Base-by-base conservation (phyloP, 1,140 invertebrate genomes). In the Nasonia vitripennis region DNA sequence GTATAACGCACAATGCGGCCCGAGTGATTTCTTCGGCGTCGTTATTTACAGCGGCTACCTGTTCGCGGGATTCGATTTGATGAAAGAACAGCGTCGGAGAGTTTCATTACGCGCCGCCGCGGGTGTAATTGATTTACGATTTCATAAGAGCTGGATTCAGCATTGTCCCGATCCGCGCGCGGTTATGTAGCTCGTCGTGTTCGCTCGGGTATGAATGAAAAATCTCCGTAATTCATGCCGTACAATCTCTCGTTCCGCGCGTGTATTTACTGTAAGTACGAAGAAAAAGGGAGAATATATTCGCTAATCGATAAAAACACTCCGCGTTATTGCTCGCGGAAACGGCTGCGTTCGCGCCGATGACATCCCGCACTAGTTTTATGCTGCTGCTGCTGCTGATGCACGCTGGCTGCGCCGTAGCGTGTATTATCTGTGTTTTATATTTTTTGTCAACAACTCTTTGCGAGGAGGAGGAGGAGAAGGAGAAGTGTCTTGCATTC, bases 231-330 rank as follows among this genome's bases (percentile, higher is more conserved):
- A 62, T 62, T 62, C n/a, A 62, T 45, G 41, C 20, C 17, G 4
- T 14, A 5, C 14, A n/a, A 62, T 62, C 55, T 9, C 41, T 62
- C 55, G 17, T 20, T 55, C 12, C 51, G 17, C 12, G 14, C 17
- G 20, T 7, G 17, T 20, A 62, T 51, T 62, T 17, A 62, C 20
- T 14, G 55, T 62, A 62, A 20, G 20, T n/a, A n/a, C n/a, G 2
- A 23, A 74, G 2, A 80, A 31, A 67, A 74, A 10, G 3, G 14
- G 55, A 0, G 55, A 62, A 17, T 7, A 2, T 17, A n/a, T 62
- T 62, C n/a, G 14, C 48, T 11, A 70, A 84, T 84, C 82, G 70
- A 84, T 79, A 70, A 79, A 73, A 73, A 55, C 48, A 84, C 77
- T 79, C 73, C 37, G 68, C 68, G n/a, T 81, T 81, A 81, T 81